These are phyloP conservation scores for Amphibalanus amphitrite DNA, from an alignment of 1,140 invertebrate genomes.

Conservation along the genomic window DNA sequence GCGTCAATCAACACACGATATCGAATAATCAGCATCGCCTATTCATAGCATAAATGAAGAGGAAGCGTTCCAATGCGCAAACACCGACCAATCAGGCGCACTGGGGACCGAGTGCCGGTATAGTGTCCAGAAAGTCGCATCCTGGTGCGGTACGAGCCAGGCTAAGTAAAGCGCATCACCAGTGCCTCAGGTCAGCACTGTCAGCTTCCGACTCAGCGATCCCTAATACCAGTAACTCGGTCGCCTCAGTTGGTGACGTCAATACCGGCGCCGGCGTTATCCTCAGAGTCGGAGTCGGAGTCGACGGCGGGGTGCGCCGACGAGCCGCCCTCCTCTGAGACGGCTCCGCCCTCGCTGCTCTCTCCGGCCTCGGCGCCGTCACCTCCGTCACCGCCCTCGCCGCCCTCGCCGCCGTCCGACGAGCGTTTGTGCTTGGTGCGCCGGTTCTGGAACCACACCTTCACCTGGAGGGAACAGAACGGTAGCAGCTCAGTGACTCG, in stretches of 20 bases:
- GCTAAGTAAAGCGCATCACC: too few relatives aligned
- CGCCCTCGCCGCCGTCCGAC: slow-evolving; percentile 78
- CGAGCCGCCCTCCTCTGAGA: neutral
- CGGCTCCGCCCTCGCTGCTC: slow-evolving; percentile 44
- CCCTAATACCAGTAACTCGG: neutral
- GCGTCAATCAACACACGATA: too few relatives aligned
- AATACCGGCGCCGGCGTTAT: neutral
- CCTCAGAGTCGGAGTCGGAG: neutral
- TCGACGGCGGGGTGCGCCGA: neutral
- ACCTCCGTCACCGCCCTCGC: slow-evolving; percentile 51
- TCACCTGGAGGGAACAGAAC: slow-evolving; percentile 51
- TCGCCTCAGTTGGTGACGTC: neutral
- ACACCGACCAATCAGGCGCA: too few relatives aligned
- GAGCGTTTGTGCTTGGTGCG: slow-evolving; percentile 94
- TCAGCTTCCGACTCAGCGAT: too few relatives aligned
- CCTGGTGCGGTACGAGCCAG: too few relatives aligned
- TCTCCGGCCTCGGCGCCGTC: slow-evolving; percentile 53
- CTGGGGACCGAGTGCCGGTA: too few relatives aligned
- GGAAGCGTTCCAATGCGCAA: too few relatives aligned
- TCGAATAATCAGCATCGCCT: too few relatives aligned
- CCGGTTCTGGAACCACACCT: slow-evolving; percentile 97
- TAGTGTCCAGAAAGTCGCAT: too few relatives aligned
- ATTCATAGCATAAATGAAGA: too few relatives aligned
- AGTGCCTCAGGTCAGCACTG: too few relatives aligned
- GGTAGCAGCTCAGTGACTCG: too few relatives aligned